Conservation (phyloP, 2,888 invertebrate species). For the Listrodromus nycthemerus region DNA sequence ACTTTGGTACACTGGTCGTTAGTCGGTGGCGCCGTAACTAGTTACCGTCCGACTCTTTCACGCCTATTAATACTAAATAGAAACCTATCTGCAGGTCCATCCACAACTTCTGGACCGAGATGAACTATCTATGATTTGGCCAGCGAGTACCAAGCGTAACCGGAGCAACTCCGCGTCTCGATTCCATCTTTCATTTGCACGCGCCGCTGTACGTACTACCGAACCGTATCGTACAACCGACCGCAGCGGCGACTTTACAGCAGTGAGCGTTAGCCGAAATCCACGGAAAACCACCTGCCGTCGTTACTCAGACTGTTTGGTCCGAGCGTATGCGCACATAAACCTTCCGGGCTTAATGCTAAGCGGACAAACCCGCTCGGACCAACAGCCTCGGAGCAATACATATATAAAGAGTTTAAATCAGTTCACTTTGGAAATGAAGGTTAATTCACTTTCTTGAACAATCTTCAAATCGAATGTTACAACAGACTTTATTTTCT, state of each 20-base stretch:
- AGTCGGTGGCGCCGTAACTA: constrained; percentile 46
- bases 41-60: constrained; percentile 45
- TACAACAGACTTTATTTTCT: neutral
- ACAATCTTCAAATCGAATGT: neutral
- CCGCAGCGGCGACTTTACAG: neutral
- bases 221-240: neutral
- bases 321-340: neutral
- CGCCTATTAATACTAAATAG: constrained; percentile 54
- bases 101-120: constrained; percentile 24
- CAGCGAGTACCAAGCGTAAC: constrained; percentile 15
- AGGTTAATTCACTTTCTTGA: neutral
- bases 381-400: neutral
- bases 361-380: neutral
- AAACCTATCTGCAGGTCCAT: constrained; percentile 44
- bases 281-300: neutral
- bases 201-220: constrained; percentile 10
- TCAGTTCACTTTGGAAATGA: neutral
- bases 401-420: neutral
- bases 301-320: constrained; percentile 6
- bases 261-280: constrained; percentile 3
- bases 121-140: constrained; percentile 43
- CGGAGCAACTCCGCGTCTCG: constrained; percentile 22
- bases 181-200: constrained; percentile 43
- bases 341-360: neutral
- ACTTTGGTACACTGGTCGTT: neutral